A percentile compares a stretch with the other conserved stretches of the same genome.
These are phyloP conservation scores for Steinernema scapterisci DNA, from an alignment of 2,888 invertebrate genomes.

Conservation along the genomic window DNA sequence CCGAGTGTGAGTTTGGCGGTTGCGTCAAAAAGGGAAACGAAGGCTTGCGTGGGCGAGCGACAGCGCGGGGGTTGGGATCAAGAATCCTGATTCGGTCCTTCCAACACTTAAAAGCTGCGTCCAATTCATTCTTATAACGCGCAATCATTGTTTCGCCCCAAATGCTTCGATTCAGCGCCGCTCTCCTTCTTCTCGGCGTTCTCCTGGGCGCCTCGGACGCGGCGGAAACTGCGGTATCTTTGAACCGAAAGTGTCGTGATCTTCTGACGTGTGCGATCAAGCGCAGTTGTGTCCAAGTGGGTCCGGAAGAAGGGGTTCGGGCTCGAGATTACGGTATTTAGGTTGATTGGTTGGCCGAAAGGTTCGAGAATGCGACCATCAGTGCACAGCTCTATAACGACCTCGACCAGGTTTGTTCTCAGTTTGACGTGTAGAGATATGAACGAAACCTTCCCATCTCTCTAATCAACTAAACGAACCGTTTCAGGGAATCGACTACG, in stretches of 20 bases:
- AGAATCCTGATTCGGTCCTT: background rate
- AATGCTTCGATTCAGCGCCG: constrained; percentile 4
- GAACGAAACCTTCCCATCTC: background rate
- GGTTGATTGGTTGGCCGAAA: constrained; percentile 42
- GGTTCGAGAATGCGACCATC: constrained; percentile 53
- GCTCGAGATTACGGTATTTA: background rate
- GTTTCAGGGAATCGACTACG: constrained; percentile 60
- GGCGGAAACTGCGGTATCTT: constrained; percentile 33
- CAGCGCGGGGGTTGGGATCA: too few relatives aligned
- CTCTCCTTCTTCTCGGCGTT: too few relatives aligned
- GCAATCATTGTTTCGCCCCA: background rate
- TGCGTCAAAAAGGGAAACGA: too few relatives aligned
- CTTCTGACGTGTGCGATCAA: constrained; percentile 55
- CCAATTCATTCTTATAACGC: background rate
- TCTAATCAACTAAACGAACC: background rate
- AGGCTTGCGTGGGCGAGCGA: too few relatives aligned
- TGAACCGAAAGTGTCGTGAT: constrained; percentile 55
- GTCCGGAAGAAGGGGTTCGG: constrained; percentile 16
- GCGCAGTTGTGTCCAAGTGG: constrained; percentile 56
- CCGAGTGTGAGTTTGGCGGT: too few relatives aligned
- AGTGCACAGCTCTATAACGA: constrained; percentile 56
- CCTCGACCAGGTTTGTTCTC: constrained; percentile 59
- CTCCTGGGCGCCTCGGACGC: too few relatives aligned
- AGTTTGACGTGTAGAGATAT: too few relatives aligned
- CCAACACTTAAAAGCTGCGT: constrained; percentile 29